Percentiles rank a stretch among this genome's conserved stretches.
phyloP scores from a whole-genome alignment of 2,888 invertebrate genomes.

The Agrypnus murinus region DNA sequence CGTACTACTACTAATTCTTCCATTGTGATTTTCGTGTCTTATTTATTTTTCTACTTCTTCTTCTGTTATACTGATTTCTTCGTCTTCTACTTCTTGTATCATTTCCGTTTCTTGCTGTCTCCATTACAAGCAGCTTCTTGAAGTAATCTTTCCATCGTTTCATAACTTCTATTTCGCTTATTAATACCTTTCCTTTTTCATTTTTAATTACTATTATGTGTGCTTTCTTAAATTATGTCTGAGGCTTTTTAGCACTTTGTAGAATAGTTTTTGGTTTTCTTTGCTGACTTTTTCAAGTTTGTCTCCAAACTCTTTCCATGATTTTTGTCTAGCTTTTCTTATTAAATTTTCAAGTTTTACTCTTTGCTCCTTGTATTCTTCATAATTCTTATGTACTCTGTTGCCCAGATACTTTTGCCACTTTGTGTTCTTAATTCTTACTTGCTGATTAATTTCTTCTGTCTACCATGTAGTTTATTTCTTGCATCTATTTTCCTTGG shows the following conservation, averaged over 20 bases:
- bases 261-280: no score
- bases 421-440: no score
- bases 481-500: constrained; percentile 25
- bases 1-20: constrained; percentile 30
- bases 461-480: constrained; percentile 19
- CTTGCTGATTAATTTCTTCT: constrained; percentile 15
- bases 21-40: constrained; percentile 17
- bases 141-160: constrained; percentile 11
- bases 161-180: constrained; percentile 15
- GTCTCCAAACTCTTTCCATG: neutral
- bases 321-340: no score
- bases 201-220: neutral
- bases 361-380: no score
- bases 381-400: constrained; percentile 1
- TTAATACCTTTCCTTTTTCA: neutral
- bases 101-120: constrained; percentile 4
- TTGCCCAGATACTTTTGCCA: neutral
- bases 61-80: constrained; percentile 20
- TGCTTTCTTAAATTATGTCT: neutral
- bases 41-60: constrained; percentile 27
- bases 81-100: neutral
- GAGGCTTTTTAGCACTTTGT: no score
- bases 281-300: neutral
- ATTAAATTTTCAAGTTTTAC: neutral
- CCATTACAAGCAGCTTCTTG: constrained; percentile 13